Evolutionary conservation across 2,888 invertebrate genomes (phyloP), one percentile per base, ranked within the genome.

Genomic region (Pecten maximus): DNA sequence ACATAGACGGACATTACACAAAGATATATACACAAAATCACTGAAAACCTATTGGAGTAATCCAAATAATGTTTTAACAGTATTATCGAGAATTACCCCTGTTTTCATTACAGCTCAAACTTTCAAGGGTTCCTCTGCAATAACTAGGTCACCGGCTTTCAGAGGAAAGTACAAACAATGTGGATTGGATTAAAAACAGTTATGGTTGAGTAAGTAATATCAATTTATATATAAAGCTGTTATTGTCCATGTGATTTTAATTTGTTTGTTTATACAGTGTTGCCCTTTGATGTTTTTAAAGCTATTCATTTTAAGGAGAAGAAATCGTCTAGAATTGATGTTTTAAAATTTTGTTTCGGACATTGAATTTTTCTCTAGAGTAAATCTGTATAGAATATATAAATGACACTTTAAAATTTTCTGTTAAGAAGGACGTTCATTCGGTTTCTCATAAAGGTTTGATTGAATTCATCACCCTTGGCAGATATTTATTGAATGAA

Each of bases 101-200:
- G 74, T 74, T 74, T 74, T 74, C 35, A 74, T 74, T 74, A 28
- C 28, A 74, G 74, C 74, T 74, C 74, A 74, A 74, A 10, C 10
- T 2, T 16, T 74, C 74, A 74, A 74, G 74, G 54, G 74, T 74
- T 74, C 74, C 74, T 35, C 35, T 74, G 15, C 74, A 8, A 74
- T 74, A 74, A 74, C 74, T 74, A 6, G 74, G 74, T 12, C 74
- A 74, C 74, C 74, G 28, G 74, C 74, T 74, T 35, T 74, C 35
- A 74, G 74, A 28, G 16, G 74, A 28, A 74, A 74, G 74, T 19
- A 74, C 35, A 35, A 74, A 74, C 35, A 35, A 35, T 12, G 74
- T 35, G 28, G 28, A 74, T 74, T 74, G 74, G 74, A 74, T 74
- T 74, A 74, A 74, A 28, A 74, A 74, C 74, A 74, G 74, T n/a